These are phyloP conservation scores for Drosophila setifemur DNA, from an alignment of 1,140 invertebrate genomes.

Conservation along the genomic window DNA sequence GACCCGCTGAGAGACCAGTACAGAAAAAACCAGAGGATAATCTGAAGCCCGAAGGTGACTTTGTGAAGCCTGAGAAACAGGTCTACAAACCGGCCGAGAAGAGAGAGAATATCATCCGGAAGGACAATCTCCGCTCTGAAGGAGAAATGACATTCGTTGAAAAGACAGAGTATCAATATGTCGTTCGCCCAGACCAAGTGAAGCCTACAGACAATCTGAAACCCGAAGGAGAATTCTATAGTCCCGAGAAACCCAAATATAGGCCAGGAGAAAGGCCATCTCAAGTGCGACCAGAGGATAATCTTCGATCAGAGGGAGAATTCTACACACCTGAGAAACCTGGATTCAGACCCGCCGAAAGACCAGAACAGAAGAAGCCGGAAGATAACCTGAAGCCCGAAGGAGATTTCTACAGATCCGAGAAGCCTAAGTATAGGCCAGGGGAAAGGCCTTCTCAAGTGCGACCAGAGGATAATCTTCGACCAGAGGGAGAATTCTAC, in stretches of 20 bases:
- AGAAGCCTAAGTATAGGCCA: background rate
- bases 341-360: slow-evolving; percentile 75
- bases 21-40: slow-evolving; percentile 83
- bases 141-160: slow-evolving; percentile 84
- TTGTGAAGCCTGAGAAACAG: slow-evolving; percentile 76
- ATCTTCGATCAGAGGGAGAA: slow-evolving; percentile 52
- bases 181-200: slow-evolving; percentile 83
- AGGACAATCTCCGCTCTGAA: slow-evolving; percentile 83
- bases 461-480: background rate
- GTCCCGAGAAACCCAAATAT: slow-evolving; percentile 84
- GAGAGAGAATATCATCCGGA: slow-evolving; percentile 74
- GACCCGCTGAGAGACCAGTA: slow-evolving; percentile 82
- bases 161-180: slow-evolving; percentile 82
- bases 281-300: slow-evolving; percentile 67
- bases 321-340: slow-evolving; percentile 80
- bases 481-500: background rate
- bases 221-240: slow-evolving; percentile 83
- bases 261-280: slow-evolving; percentile 84
- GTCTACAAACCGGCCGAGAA: slow-evolving; percentile 66
- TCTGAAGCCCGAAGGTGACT: slow-evolving; percentile 83
- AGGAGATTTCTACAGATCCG: slow-evolving; percentile 81
- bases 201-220: slow-evolving; percentile 86
- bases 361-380: background rate
- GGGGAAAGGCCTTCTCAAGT: background rate
- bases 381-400: slow-evolving; percentile 57